Evolutionary conservation across 2,113 vertebrate genomes (phyloP), one percentile per base, ranked within the genome.

Genomic region (Butorides virescens): DNA sequence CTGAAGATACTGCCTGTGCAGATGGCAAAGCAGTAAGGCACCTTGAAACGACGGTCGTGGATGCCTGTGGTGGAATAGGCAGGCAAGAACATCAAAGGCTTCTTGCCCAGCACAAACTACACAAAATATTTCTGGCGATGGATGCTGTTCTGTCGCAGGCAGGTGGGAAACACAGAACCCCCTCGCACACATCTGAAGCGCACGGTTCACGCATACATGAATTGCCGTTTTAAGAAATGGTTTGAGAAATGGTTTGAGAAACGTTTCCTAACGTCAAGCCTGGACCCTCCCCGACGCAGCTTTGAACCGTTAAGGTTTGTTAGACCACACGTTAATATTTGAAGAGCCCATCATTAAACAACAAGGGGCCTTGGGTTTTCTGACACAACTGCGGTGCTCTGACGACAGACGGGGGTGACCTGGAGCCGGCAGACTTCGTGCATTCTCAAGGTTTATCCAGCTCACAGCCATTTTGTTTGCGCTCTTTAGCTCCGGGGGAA

Each of bases 191-290:
- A 8, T 26, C 71, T 34, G 49, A 65, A 16, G 17, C 1, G 2
- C 73, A n/a, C 10, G 4, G 13, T 29, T 68, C 52, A n/a, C 63
- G 21, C 4, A 2, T 3, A 9, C 19, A 1, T 2, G 1, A 26
- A 13, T 2, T 19, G 37, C 0, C 6, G 26, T 14, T 78, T 21
- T 20, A 25, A 11, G 47, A 59, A 47, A 22, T 4, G 7, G 39
- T 39, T 11, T 39, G 4, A 39, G 39, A 39, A 42, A 42, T 42
- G 39, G 39, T 70, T 21, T 20, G 20, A 11, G 47, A 59, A 47
- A 22, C 3, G 7, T 22, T 34, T 49, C 83, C 72, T 42, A 11
- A 3, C 3, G 22, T 16, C 27, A 15, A 5, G 70, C 5, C 34
- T 32, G 59, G 47, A 26, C 39, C 27, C 13, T 20, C 49, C 47